These are phyloP conservation scores for Ctena decussata DNA, from an alignment of 2,888 invertebrate genomes.

Conservation along the genomic window DNA sequence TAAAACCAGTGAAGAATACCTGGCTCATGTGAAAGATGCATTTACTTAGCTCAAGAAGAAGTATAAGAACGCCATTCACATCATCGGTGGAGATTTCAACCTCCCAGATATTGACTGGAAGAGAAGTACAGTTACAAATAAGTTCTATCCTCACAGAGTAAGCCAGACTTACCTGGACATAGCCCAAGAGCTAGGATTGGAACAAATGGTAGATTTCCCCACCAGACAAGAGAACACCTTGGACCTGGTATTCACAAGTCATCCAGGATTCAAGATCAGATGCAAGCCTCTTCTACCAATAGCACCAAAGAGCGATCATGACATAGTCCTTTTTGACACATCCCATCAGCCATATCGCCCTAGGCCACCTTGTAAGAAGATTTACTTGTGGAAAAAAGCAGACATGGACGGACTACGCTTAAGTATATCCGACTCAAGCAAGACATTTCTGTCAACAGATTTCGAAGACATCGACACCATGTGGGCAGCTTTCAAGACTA, in stretches of 20 bases:
- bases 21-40: not conserved
- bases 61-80: not conserved
- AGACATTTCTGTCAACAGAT: not conserved
- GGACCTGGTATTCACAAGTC: not conserved
- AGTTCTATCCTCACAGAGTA: not conserved
- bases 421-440: not conserved
- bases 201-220: not conserved
- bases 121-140: not conserved
- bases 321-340: not conserved
- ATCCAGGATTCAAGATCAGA: not conserved
- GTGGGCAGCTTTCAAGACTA: not conserved
- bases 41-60: not conserved
- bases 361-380: not conserved
- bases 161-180: not conserved
- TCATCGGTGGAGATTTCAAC: constrained; percentile 19
- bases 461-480: not conserved
- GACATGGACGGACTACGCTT: not conserved
- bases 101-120: constrained; percentile 18
- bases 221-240: not conserved
- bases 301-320: constrained; percentile 9
- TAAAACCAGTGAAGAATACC: not conserved
- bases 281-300: not conserved
- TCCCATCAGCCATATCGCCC: not conserved
- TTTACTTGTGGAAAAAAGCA: constrained; percentile 8
- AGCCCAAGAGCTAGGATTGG: not conserved